Evolutionary conservation across 2,797 vertebrate genomes (phyloP), one percentile per base, ranked within the genome.

Genomic region (Sebastes trivittatus): DNA sequence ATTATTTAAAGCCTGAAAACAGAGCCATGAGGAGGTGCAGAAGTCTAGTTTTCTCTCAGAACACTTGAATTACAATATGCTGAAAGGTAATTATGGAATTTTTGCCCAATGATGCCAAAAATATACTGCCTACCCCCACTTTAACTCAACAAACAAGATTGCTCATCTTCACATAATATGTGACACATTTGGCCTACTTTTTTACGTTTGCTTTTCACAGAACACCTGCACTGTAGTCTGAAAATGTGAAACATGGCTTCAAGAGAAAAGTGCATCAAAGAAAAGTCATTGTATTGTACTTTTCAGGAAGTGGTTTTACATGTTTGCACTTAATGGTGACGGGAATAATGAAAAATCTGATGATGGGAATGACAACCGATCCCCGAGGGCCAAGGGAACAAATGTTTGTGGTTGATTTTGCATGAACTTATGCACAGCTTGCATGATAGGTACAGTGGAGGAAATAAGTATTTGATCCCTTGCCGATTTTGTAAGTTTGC

Each of bases 191-290:
- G 56, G 25, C 23, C 20, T 7, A 22, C 46, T 77, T 81, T 61
- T 34, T 54, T 32, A 25, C 64, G 61, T 62, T 72, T 65, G 32
- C 65, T 64, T 71, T 76, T 69, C 61, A 75, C 55, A 70, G 66
- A 58, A 67, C 52, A 72, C 32, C 58, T 83, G 74, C 23, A 18
- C 60, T 69, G 69, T 55, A 52, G 11, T 49, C 18, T 60, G 36
- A 67, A 70, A 82, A 62, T 56, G 1, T 76, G 71, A 75, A 79
- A 70, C 75, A 42, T 55, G 29, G 54, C 70, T 69, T 84, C 78
- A 65, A 67, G 30, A 60, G 42, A 52, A 54, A 52, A 65, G 46
- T 3, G 7, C 54, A 67, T 80, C 49, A 85, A 78, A 78, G 81
- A 25, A 25, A 56, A 42, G 23, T 30, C 20, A 14, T 54, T 68